These are phyloP conservation scores for Zeugodacus cucurbitae DNA, from an alignment of 1,140 invertebrate species.

Conservation along the genomic window DNA sequence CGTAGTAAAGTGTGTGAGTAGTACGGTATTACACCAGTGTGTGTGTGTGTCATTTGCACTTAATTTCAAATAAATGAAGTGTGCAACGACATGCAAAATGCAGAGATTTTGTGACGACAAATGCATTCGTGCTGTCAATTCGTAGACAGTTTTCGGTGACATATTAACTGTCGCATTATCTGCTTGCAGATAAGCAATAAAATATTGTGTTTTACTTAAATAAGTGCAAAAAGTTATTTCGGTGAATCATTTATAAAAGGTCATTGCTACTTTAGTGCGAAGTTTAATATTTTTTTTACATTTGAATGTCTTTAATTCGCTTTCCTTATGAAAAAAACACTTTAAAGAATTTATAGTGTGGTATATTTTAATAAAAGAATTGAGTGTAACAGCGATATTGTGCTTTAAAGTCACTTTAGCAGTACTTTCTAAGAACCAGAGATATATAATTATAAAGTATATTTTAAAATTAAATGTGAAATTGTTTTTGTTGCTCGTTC, in stretches of 20 bases:
- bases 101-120: neutral
- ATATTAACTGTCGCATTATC: neutral
- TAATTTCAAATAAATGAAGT: constrained; percentile 15
- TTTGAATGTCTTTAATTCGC: no score
- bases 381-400: no score
- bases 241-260: neutral
- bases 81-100: neutral
- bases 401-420: no score
- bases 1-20: neutral
- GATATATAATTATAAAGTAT: no score
- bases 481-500: no score
- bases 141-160: neutral
- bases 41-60: neutral
- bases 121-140: neutral
- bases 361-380: no score
- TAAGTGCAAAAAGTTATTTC: neutral
- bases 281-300: no score
- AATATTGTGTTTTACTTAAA: neutral
- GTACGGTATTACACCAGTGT: neutral
- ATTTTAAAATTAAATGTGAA: no score
- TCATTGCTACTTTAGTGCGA: neutral
- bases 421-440: no score
- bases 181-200: neutral
- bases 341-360: no score
- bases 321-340: no score